Evolutionary conservation across 2,797 vertebrate species (phyloP).

Genomic region (Brachyrhaphis roseni): DNA sequence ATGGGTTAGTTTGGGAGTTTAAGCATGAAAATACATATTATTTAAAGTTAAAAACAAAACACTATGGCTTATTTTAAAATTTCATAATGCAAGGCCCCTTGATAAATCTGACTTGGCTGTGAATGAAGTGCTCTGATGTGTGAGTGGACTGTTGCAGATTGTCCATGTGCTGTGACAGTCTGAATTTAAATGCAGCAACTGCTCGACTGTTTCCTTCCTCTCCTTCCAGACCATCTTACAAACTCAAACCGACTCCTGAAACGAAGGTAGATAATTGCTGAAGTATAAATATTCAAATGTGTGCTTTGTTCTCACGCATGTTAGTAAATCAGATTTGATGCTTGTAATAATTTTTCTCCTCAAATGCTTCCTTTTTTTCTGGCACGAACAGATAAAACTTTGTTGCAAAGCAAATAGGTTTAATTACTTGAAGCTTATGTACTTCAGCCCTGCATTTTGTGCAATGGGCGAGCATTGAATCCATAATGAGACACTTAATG

Average conservation of each 20-base stretch:
- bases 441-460: neutral
- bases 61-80: constrained; percentile 16
- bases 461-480: constrained; percentile 4
- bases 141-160: constrained; percentile 49
- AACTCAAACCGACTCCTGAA: constrained; percentile 47
- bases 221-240: constrained; percentile 43
- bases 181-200: constrained; percentile 61
- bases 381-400: neutral
- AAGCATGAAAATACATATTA: neutral
- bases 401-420: neutral
- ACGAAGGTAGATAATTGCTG: constrained; percentile 41
- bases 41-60: constrained; percentile 1
- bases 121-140: constrained; percentile 48
- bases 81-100: constrained; percentile 22
- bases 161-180: constrained; percentile 43
- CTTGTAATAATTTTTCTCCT: constrained; percentile 10
- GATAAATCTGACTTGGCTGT: constrained; percentile 50
- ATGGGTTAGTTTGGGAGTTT: neutral
- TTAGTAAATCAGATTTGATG: constrained; percentile 22
- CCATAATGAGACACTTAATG: constrained; percentile 6
- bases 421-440: constrained; percentile 11
- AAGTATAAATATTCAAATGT: constrained; percentile 33
- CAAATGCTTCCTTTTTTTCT: neutral
- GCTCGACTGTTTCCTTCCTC: constrained; percentile 49
- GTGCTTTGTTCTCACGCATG: constrained; percentile 36